These are phyloP conservation scores for Dicyrtomina minuta DNA, from an alignment of 2,888 invertebrate species.

Conservation along the genomic window DNA sequence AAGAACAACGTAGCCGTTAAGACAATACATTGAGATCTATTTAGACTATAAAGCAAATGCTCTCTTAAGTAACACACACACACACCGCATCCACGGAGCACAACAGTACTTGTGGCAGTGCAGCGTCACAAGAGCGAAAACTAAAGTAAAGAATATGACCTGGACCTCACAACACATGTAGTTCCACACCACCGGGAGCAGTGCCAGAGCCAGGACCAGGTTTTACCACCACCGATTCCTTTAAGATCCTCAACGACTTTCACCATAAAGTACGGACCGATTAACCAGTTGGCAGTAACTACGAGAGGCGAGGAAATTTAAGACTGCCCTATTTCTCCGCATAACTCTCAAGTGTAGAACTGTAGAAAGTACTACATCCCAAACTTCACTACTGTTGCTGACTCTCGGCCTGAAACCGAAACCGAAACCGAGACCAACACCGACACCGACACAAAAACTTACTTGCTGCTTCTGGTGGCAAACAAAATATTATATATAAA, in stretches of 20 bases:
- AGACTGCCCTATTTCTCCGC: constrained; percentile 18
- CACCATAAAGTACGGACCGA: constrained; percentile 18
- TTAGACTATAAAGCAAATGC: neutral
- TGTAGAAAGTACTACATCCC: no score
- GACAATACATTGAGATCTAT: constrained; percentile 19
- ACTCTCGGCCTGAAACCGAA: no score
- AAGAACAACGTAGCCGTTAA: neutral
- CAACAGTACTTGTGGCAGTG: neutral
- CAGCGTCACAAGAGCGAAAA: neutral
- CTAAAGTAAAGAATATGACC: no score
- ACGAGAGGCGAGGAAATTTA: constrained; percentile 13
- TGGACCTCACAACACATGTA: neutral
- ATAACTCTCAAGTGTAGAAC: neutral
- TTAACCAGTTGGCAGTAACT: constrained; percentile 23
- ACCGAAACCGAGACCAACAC: no score
- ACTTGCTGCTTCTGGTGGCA: no score
- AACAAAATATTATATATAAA: no score
- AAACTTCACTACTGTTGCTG: no score
- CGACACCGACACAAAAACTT: no score
- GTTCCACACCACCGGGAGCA: constrained; percentile 9
- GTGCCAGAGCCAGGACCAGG: neutral
- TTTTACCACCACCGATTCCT: constrained; percentile 17
- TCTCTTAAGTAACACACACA: neutral
- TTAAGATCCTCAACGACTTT: constrained; percentile 1
- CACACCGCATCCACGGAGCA: neutral